These are phyloP conservation scores for Chionoecetes opilio DNA, from an alignment of 1,140 invertebrate genomes.

Conservation along the genomic window DNA sequence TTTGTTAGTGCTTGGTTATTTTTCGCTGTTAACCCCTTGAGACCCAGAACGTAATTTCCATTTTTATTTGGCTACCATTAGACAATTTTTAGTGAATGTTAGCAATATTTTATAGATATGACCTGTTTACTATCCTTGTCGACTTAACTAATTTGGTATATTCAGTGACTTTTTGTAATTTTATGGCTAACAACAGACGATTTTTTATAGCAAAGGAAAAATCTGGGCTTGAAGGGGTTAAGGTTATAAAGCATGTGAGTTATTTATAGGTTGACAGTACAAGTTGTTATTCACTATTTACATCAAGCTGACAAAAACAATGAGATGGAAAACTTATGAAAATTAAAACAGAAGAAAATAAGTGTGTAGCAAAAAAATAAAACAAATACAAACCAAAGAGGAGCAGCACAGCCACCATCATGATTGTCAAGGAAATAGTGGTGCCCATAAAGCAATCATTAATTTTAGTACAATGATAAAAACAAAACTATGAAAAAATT, in stretches of 20 bases:
- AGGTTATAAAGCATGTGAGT: background rate
- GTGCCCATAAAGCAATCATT: slow-evolving; percentile 58
- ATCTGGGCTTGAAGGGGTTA: no score
- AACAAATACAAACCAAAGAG: slow-evolving; percentile 73
- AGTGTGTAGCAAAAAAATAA: slow-evolving; percentile 41
- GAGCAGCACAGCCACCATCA: slow-evolving; percentile 66
- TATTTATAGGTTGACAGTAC: background rate
- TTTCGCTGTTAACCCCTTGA: no score
- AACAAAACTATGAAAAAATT: background rate
- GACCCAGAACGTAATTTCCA: no score
- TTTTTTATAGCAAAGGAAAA: no score
- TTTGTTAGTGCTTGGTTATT: background rate
- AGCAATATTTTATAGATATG: no score
- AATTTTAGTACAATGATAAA: slow-evolving; percentile 3
- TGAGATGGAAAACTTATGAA: background rate
- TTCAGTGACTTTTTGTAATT: no score
- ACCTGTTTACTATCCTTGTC: no score
- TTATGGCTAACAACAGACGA: no score
- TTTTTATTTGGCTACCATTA: no score
- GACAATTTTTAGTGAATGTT: no score
- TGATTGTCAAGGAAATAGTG: slow-evolving; percentile 62
- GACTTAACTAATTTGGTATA: no score
- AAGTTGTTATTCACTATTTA: slow-evolving; percentile 19
- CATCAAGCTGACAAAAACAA: slow-evolving; percentile 25
- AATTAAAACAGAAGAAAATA: slow-evolving; percentile 11